Base-by-base conservation (phyloP, 1,140 invertebrate genomes). In the Drosophila mauritiana region DNA sequence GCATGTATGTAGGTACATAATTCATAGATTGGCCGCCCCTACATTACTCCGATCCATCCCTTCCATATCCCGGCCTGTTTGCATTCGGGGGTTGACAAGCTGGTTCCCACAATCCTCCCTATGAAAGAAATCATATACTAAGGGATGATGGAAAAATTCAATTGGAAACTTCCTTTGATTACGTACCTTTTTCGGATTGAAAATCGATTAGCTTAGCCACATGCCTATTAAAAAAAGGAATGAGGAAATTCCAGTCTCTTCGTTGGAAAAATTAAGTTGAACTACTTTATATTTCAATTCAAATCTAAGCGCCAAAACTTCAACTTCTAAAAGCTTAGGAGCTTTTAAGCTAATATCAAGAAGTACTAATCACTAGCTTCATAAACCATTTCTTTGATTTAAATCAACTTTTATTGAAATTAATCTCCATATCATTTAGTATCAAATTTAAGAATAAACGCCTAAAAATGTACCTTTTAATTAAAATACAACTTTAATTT, bases 1-100 rank as follows among this genome's bases (percentile, higher is more conserved):
- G 62, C 22, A 59, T 54, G 20, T 22, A 22, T 22, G 22, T 80
- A 61, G 45, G 52, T 82, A 82, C 63, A 83, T 75, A 88, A 65
- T 63, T 77, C 72, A 89, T 82, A 83, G 84, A 88, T 89, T 86
- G 74, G 68, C 31, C 31, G 68, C 31, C 31, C 31, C 31, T 31
- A 31, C 76, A 37, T 74, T 54, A 43, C 22, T 13, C 13, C 37
- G 37, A 57, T 56, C 68, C 52, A 49, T 46, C 46, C 56, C 48
- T 61, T 37, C 48, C 17, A 51, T 43, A 12, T 15, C 51, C 15
- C 3, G 17, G 17, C 17, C 17, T 17, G 31, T 27, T 70, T 52
- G n/a, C 12, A 31, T 34, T 22, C 15, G 43, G 39, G 57, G 57
- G 68, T 63, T 73, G 68, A 34, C 27, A 56, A 63, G 63, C 57